Percentiles rank a stretch among this genome's conserved stretches.
Conservation (phyloP, 2,113 vertebrate species). For the Chelonoidis abingdonii region DNA sequence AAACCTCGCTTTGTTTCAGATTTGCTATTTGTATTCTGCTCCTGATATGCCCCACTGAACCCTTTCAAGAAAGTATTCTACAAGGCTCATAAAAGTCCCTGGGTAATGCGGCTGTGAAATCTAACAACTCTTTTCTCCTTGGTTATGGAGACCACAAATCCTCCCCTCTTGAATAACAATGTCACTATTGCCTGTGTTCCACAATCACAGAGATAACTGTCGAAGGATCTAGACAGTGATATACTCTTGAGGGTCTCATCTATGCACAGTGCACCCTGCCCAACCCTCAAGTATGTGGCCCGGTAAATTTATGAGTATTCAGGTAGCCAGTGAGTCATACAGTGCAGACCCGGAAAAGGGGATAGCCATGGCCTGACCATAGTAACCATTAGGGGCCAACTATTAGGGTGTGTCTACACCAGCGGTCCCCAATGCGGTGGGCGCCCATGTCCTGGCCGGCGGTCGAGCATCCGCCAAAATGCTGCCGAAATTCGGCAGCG, state of each 20-base stretch:
- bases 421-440: too few relatives aligned
- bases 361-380: not conserved
- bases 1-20: not conserved
- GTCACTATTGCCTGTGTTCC: not conserved
- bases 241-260: not conserved
- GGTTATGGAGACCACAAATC: not conserved
- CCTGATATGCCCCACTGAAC: not conserved
- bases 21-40: not conserved
- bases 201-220: not conserved
- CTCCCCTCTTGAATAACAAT: not conserved
- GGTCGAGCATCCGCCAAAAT: too few relatives aligned
- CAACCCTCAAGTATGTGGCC: not conserved
- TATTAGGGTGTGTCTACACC: not conserved
- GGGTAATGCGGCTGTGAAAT: not conserved
- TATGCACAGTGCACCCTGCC: not conserved
- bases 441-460: too few relatives aligned
- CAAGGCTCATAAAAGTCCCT: not conserved
- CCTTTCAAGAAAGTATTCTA: not conserved
- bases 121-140: not conserved
- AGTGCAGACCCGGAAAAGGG: not conserved
- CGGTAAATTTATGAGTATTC: fast-evolving
- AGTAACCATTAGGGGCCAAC: not conserved
- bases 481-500: too few relatives aligned
- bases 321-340: not conserved
- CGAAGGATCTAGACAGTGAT: not conserved